These are phyloP conservation scores for Thomomys bottae DNA, from an alignment of 2,113 vertebrate species.

Conservation along the genomic window DNA sequence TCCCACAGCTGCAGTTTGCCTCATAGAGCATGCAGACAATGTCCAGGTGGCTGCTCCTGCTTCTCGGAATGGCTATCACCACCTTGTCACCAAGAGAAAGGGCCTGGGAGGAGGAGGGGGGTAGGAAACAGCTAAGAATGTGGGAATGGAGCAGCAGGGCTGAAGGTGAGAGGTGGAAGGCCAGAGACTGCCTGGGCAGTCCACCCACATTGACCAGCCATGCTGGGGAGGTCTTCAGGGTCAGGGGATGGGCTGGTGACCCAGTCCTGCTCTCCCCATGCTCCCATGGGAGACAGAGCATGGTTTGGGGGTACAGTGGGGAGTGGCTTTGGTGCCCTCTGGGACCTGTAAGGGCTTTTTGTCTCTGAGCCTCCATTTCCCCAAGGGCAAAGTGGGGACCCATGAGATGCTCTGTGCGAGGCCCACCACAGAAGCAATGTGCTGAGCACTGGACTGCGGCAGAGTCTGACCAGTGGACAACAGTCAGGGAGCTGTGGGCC, in stretches of 20 bases:
- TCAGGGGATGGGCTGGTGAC: neutral
- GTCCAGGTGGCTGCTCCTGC: too few relatives aligned
- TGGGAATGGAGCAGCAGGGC: accelerated
- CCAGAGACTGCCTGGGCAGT: accelerated
- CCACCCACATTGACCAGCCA: accelerated
- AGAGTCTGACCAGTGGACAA: too few relatives aligned
- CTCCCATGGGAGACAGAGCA: neutral
- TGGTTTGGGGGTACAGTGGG: too few relatives aligned
- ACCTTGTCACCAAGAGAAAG: neutral
- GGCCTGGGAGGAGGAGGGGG: too few relatives aligned
- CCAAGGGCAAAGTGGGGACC: neutral
- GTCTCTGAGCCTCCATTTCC: neutral
- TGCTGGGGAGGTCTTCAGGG: too few relatives aligned
- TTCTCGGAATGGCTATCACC: too few relatives aligned
- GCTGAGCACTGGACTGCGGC: neutral
- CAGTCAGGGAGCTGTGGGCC: neutral
- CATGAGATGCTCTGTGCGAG: too few relatives aligned
- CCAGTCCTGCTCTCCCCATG: accelerated
- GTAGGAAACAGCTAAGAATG: too few relatives aligned
- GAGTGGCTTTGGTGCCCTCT: neutral
- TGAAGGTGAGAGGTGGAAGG: neutral
- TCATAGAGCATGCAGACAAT: too few relatives aligned
- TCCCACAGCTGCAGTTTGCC: too few relatives aligned
- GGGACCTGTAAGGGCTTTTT: neutral
- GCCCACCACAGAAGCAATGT: neutral